phyloP scores from a whole-genome alignment of 2,113 vertebrate genomes.

The Cricetomys ansorgei region DNA sequence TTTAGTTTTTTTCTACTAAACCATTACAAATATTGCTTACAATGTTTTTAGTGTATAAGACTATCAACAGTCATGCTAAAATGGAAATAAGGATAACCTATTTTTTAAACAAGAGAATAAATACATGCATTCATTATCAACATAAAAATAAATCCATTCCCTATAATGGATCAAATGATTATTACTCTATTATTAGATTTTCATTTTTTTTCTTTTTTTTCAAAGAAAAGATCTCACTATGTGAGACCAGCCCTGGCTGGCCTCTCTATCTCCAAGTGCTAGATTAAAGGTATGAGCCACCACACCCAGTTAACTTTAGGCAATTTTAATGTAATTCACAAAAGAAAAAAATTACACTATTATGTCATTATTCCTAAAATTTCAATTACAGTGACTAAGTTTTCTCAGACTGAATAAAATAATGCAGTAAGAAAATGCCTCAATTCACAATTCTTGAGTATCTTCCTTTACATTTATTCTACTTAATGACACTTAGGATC shows the following conservation, averaged over 20 bases:
- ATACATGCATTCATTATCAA: background rate
- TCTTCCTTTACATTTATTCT: too few species aligned
- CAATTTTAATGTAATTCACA: slow-evolving; percentile 42
- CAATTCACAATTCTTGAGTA: background rate
- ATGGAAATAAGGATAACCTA: slow-evolving; percentile 34
- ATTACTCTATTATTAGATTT: background rate
- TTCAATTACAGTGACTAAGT: background rate
- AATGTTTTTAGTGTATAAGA: slow-evolving; percentile 3
- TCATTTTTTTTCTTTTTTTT: too few species aligned
- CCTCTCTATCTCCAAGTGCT: too few species aligned
- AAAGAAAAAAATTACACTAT: background rate
- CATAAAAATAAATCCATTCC: slow-evolving; percentile 51
- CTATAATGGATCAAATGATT: background rate
- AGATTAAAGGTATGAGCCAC: too few species aligned
- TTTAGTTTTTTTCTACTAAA: slow-evolving; percentile 46
- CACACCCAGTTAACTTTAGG: background rate
- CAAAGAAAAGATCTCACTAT: too few species aligned
- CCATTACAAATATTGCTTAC: slow-evolving; percentile 27
- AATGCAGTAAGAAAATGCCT: background rate
- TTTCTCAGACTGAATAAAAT: slow-evolving; percentile 10
- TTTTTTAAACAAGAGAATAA: slow-evolving; percentile 4
- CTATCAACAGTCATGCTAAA: background rate
- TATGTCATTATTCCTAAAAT: background rate
- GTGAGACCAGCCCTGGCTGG: too few species aligned
- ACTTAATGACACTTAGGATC: too few species aligned